Conservation (phyloP, 2,888 invertebrate species). For the Celastrina argiolus region DNA sequence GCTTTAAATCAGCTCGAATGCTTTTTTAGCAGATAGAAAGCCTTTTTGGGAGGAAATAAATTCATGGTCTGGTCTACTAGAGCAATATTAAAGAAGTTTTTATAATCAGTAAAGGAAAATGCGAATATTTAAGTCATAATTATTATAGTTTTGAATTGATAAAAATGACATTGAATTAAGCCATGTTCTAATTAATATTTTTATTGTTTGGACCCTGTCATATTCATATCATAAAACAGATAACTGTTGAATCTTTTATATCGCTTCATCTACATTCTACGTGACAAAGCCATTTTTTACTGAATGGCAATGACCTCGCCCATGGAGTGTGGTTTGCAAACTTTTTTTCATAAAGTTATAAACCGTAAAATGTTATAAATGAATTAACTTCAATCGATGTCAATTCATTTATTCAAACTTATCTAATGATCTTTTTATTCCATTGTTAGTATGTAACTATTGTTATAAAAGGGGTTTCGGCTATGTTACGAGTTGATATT, state of each 20-base stretch:
- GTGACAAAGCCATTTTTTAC: constrained; percentile 55
- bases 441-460: not conserved
- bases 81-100: too few relatives aligned
- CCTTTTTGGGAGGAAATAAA: not conserved
- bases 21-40: not conserved
- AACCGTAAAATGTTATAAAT: constrained; percentile 9
- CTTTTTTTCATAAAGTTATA: constrained; percentile 1
- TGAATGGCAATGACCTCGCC: constrained; percentile 60
- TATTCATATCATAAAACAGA: constrained; percentile 44
- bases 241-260: constrained; percentile 55
- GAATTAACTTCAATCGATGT: constrained; percentile 1
- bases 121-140: too few relatives aligned
- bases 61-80: not conserved
- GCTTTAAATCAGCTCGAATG: not conserved
- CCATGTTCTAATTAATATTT: not conserved
- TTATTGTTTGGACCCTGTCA: not conserved
- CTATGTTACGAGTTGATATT: not conserved
- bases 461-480: not conserved
- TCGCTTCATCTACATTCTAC: constrained; percentile 57
- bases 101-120: too few relatives aligned
- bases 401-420: not conserved
- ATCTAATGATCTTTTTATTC: not conserved
- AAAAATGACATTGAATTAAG: not conserved
- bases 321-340: constrained; percentile 24
- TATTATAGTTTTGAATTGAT: too few relatives aligned